phyloP scores from a whole-genome alignment of 2,888 invertebrate species.

The Nematopogon swammerdamellus region DNA sequence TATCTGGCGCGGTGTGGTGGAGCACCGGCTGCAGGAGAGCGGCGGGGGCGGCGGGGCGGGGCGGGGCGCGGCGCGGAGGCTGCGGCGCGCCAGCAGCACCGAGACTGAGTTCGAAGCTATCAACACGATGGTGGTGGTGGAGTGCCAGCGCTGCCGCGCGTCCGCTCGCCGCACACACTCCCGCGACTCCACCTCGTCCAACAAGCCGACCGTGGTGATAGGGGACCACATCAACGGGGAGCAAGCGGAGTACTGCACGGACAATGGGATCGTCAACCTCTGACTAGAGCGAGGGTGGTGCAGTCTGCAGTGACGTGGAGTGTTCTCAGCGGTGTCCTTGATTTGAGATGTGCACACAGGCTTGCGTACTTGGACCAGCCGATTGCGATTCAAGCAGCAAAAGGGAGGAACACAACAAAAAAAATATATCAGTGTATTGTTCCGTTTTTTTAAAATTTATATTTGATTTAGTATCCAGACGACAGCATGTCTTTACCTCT shows the following conservation, averaged over 20 bases:
- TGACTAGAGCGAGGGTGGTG: conserved; percentile 53
- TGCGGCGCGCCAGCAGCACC: conserved; percentile 36
- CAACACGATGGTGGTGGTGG: conserved; percentile 44
- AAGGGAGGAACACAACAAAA: too few relatives aligned
- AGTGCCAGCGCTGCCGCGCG: conserved; percentile 26
- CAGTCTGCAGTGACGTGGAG: conserved; percentile 34
- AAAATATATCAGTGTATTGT: too few relatives aligned
- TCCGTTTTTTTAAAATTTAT: too few relatives aligned
- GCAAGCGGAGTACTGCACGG: conserved; percentile 27
- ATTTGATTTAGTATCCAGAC: too few relatives aligned
- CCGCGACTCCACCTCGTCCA: conserved; percentile 19
- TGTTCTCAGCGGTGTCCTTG: too few relatives aligned
- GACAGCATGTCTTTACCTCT: too few relatives aligned
- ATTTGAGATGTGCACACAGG: too few relatives aligned
- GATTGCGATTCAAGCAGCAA: too few relatives aligned
- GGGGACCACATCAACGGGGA: conserved; percentile 32
- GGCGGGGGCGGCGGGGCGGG: not conserved
- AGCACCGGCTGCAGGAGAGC: conserved; percentile 41
- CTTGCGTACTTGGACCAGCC: too few relatives aligned
- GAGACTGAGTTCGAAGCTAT: conserved; percentile 41
- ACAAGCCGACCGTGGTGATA: conserved; percentile 38
- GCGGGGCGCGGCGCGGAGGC: conserved; percentile 16
- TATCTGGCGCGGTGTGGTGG: conserved; percentile 78
- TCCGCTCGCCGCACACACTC: not conserved
- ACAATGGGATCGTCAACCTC: conserved; percentile 33